Conservation (phyloP, 1,140 invertebrate species). For the Pseudobourletiella spinata region DNA sequence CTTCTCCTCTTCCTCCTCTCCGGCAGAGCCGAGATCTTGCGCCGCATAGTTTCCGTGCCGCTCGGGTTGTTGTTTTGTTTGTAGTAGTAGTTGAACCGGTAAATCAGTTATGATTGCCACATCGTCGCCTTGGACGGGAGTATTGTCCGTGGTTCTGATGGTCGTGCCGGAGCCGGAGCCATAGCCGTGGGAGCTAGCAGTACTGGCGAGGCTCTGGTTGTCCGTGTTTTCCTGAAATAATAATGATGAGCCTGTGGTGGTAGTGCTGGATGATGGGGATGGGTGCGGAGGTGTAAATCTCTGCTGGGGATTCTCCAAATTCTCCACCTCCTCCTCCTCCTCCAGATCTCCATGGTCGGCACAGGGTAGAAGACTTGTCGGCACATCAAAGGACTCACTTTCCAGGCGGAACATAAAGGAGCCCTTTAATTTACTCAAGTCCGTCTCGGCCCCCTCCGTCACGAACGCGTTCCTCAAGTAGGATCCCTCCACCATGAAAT, state of each 20-base stretch:
- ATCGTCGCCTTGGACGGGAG: background rate
- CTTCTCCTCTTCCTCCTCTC: background rate
- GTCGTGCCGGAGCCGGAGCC: background rate
- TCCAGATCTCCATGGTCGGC: conserved; percentile 7
- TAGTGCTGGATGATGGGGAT: background rate
- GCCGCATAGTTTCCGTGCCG: background rate
- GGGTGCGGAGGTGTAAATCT: background rate
- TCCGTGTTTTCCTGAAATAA: background rate
- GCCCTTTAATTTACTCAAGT: conserved; percentile 27
- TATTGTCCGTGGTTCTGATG: background rate
- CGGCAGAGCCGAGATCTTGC: background rate
- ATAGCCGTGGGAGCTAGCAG: conserved; percentile 1
- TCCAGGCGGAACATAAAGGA: background rate
- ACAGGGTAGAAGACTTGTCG: background rate
- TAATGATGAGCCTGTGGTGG: background rate
- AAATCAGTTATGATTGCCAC: background rate
- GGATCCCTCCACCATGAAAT: background rate
- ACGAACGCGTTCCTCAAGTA: conserved; percentile 6
- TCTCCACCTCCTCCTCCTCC: too few relatives aligned
- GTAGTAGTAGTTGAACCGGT: background rate
- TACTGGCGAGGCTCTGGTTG: background rate
- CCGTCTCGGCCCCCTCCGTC: conserved; percentile 6
- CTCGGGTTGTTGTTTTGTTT: background rate
- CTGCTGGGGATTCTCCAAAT: background rate
- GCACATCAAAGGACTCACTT: conserved; percentile 25